Percentiles rank a stretch among this genome's conserved stretches.
Conservation (phyloP, 1,140 invertebrate species). For the Bemisia tabaci region DNA sequence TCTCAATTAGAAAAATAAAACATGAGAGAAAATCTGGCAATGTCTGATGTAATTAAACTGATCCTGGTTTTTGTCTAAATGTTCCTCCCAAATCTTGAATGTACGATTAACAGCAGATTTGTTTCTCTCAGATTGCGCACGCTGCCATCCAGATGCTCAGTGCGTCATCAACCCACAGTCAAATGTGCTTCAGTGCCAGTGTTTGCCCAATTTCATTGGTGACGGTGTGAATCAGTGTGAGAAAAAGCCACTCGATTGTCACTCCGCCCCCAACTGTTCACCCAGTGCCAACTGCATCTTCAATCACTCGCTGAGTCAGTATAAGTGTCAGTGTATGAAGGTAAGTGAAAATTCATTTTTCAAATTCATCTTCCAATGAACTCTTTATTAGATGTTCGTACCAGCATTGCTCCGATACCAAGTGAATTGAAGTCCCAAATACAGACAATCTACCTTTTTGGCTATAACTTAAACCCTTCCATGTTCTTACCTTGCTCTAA, state of each 20-base stretch:
- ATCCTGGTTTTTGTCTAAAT: too few species aligned
- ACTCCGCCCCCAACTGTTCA: constrained; percentile 69
- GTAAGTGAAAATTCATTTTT: too few species aligned
- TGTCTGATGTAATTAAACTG: neutral
- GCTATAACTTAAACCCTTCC: too few species aligned
- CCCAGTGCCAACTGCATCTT: constrained; percentile 66
- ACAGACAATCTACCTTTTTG: too few species aligned
- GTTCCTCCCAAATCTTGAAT: too few species aligned
- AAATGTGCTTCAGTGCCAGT: constrained; percentile 43
- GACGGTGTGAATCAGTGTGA: constrained; percentile 30
- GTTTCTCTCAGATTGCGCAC: constrained; percentile 13
- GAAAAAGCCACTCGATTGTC: constrained; percentile 48
- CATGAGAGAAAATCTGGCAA: too few species aligned
- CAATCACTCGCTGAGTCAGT: constrained; percentile 36
- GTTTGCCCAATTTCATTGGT: constrained; percentile 43
- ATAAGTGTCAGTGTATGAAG: constrained; percentile 38
- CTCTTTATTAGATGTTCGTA: too few species aligned
- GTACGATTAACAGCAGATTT: too few species aligned
- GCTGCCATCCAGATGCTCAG: constrained; percentile 21
- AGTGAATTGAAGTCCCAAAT: too few species aligned
- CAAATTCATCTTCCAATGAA: too few species aligned
- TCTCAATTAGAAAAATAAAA: constrained; percentile 29
- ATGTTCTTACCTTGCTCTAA: too few species aligned
- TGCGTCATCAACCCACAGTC: constrained; percentile 13
- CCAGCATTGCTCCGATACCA: too few species aligned